These are phyloP conservation scores for Brachyptera putata DNA, from an alignment of 2,888 invertebrate genomes.

Conservation along the genomic window DNA sequence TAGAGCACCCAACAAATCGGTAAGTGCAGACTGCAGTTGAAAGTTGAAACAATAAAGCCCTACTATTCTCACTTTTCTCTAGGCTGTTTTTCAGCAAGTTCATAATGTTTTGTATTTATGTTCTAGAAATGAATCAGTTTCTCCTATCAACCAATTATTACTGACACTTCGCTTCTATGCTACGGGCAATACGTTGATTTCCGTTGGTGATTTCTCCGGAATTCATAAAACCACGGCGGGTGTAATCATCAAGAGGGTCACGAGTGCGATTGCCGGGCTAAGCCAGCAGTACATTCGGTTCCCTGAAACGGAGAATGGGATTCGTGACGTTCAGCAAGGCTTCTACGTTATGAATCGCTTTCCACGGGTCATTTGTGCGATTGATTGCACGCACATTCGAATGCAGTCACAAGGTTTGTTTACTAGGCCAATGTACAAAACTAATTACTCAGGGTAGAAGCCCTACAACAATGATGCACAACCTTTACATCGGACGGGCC, in stretches of 20 bases:
- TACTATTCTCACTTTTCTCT: no score
- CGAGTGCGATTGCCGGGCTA: slow-evolving; percentile 8
- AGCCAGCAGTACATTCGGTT: background rate
- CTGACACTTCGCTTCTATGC: slow-evolving; percentile 3
- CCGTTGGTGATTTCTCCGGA: background rate
- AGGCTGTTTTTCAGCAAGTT: no score
- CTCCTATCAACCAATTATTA: background rate
- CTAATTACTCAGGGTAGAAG: no score
- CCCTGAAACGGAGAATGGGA: slow-evolving; percentile 10
- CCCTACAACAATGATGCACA: no score
- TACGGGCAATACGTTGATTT: background rate
- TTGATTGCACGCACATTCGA: slow-evolving; percentile 22
- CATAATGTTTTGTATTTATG: background rate
- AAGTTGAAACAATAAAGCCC: no score
- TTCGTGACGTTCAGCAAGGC: background rate
- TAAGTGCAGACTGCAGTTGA: background rate
- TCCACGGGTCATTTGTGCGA: slow-evolving; percentile 21
- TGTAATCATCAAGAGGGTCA: background rate
- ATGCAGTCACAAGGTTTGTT: slow-evolving; percentile 22
- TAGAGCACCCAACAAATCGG: background rate
- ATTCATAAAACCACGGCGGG: background rate
- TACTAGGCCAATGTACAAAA: no score
- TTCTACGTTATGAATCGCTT: slow-evolving; percentile 12
- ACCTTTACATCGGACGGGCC: no score
- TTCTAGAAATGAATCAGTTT: slow-evolving; percentile 5